A percentile compares a stretch with the other conserved stretches of the same genome.
Conservation (phyloP, 2,888 invertebrate genomes). For the Tolmerus cingulatus region DNA sequence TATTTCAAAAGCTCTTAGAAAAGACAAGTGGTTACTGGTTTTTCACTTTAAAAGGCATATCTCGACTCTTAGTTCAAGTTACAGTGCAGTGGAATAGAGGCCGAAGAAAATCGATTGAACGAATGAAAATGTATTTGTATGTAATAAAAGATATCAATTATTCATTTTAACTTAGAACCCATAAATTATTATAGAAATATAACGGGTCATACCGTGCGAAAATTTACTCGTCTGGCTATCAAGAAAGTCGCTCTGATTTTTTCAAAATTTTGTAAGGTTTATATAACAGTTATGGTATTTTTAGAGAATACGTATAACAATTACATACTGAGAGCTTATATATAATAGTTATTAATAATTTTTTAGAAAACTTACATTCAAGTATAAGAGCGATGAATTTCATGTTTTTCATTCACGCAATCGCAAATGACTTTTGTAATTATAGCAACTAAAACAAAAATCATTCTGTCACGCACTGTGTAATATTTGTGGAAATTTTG, state of each 20-base stretch:
- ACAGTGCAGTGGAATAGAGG: not conserved
- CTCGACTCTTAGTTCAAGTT: not conserved
- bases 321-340: too few relatives aligned
- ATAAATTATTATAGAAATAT: not conserved
- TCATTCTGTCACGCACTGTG: not conserved
- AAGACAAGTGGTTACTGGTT: not conserved
- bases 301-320: too few relatives aligned
- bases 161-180: not conserved
- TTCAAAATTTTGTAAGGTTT: not conserved
- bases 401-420: not conserved
- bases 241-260: not conserved
- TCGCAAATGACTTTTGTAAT: not conserved
- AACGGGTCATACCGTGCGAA: not conserved
- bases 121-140: not conserved
- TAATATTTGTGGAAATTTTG: not conserved
- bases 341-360: too few relatives aligned
- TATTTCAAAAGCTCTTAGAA: not conserved
- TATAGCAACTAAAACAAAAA: not conserved
- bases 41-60: not conserved
- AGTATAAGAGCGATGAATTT: not conserved
- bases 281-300: not conserved
- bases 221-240: not conserved
- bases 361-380: too few relatives aligned
- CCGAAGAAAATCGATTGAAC: not conserved
- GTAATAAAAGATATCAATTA: not conserved